Conservation (phyloP, 2,888 invertebrate species). For the Habroteleia sp. region DNA sequence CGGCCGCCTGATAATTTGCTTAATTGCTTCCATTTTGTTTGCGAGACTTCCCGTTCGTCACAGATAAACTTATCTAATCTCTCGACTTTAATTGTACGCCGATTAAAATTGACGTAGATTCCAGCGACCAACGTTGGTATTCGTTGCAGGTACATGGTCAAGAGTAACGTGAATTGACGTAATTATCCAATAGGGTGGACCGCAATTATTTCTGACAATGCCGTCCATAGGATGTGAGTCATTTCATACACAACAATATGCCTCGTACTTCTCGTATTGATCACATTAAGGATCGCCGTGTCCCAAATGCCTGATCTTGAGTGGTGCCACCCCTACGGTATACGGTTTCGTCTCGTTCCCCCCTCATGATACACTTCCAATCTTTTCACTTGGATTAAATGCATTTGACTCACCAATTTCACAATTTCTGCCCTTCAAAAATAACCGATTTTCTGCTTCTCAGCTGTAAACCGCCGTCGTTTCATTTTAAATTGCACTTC, state of each 20-base stretch:
- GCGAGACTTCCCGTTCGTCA: no score
- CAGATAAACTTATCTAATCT: slow-evolving; percentile 22
- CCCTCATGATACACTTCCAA: slow-evolving; percentile 40
- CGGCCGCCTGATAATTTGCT: slow-evolving; percentile 19
- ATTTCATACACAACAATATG: slow-evolving; percentile 49
- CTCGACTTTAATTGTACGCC: neutral
- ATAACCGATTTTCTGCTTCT: no score
- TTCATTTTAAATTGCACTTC: no score
- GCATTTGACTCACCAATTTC: slow-evolving; percentile 5
- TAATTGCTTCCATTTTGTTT: slow-evolving; percentile 25
- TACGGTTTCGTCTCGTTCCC: slow-evolving; percentile 31
- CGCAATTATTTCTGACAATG: slow-evolving; percentile 49
- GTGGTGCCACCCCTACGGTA: slow-evolving; percentile 19
- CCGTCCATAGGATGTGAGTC: slow-evolving; percentile 53
- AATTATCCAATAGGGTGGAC: slow-evolving; percentile 43
- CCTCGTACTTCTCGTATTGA: slow-evolving; percentile 50
- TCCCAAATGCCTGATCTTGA: slow-evolving; percentile 52
- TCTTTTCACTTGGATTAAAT: slow-evolving; percentile 33
- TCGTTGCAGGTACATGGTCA: slow-evolving; percentile 38
- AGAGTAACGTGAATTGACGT: slow-evolving; percentile 34
- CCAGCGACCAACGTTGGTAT: slow-evolving; percentile 4
- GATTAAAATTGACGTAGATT: slow-evolving; percentile 10
- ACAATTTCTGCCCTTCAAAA: no score
- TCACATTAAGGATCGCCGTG: slow-evolving; percentile 56
- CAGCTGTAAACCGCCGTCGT: no score